Conservation (phyloP, 2,797 vertebrate genomes). For the Paguma larvata region DNA sequence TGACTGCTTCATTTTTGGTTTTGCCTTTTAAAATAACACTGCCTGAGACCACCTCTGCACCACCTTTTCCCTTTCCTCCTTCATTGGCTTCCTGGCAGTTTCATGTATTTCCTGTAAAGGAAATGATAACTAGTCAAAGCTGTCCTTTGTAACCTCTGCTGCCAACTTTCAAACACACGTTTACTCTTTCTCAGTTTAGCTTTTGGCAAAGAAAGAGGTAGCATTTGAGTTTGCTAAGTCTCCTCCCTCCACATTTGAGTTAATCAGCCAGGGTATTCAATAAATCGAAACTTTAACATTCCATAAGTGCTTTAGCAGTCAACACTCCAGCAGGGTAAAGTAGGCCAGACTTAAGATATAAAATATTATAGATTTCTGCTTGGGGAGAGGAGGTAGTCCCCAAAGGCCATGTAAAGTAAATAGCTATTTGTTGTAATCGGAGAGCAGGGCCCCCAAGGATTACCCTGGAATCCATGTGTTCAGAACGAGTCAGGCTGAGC, state of each 20-base stretch:
- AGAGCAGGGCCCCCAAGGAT: slow-evolving; percentile 88
- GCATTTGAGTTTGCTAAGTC: slow-evolving; percentile 73
- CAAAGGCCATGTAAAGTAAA: slow-evolving; percentile 90
- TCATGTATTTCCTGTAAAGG: slow-evolving; percentile 70
- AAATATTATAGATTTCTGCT: slow-evolving; percentile 90
- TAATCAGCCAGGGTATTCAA: slow-evolving; percentile 84
- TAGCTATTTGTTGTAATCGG: slow-evolving; percentile 91
- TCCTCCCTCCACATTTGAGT: slow-evolving; percentile 78
- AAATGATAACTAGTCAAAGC: slow-evolving; percentile 73
- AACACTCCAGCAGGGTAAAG: slow-evolving; percentile 88
- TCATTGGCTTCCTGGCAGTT: slow-evolving; percentile 62
- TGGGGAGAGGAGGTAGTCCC: slow-evolving; percentile 86
- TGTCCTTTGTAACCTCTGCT: slow-evolving; percentile 65
- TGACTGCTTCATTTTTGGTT: slow-evolving; percentile 62
- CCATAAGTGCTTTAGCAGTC: slow-evolving; percentile 89
- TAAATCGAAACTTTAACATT: slow-evolving; percentile 87
- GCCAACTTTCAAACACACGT: slow-evolving; percentile 74
- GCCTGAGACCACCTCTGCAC: slow-evolving; percentile 66
- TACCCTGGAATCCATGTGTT: slow-evolving; percentile 88
- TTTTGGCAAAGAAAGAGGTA: slow-evolving; percentile 77
- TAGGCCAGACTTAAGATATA: slow-evolving; percentile 91
- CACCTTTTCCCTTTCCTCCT: slow-evolving; percentile 70
- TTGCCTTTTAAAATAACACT: slow-evolving; percentile 56
- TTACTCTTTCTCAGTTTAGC: slow-evolving; percentile 69
- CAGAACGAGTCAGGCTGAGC: slow-evolving; percentile 86